Evolutionary conservation across 2,888 invertebrate genomes (phyloP).

Genomic region (Seira ritae): DNA sequence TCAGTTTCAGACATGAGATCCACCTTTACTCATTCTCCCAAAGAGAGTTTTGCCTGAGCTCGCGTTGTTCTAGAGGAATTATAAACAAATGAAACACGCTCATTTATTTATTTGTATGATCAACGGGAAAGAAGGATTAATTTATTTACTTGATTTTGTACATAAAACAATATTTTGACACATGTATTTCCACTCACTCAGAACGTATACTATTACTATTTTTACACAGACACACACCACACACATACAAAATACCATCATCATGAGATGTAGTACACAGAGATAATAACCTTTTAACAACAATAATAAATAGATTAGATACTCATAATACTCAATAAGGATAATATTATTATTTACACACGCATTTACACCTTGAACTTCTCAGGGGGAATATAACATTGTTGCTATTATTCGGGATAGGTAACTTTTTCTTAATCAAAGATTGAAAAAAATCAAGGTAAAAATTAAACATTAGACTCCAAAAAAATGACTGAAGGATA

Average conservation of each 20-base stretch:
- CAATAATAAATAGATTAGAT: conserved; percentile 55
- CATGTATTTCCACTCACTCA: conserved; percentile 32
- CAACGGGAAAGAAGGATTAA: conserved; percentile 62
- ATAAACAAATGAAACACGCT: conserved; percentile 56
- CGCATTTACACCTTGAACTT: conserved; percentile 60
- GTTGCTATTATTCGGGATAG: too few species aligned
- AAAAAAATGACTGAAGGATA: too few species aligned
- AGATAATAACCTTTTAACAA: conserved; percentile 60
- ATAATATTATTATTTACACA: conserved; percentile 53
- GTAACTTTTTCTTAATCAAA: too few species aligned
- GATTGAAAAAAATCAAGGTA: too few species aligned
- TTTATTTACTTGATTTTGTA: conserved; percentile 66
- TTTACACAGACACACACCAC: conserved; percentile 23
- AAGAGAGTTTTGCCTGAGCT: not conserved
- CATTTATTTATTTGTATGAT: conserved; percentile 55
- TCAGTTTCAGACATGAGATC: too few species aligned
- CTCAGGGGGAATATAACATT: not conserved
- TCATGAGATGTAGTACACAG: conserved; percentile 16
- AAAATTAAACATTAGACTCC: too few species aligned
- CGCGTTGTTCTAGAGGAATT: conserved; percentile 28
- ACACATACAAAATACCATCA: conserved; percentile 8
- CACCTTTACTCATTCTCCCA: too few species aligned
- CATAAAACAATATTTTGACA: conserved; percentile 66
- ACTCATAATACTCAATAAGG: conserved; percentile 32
- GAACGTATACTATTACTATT: too few species aligned